These are phyloP conservation scores for Platerodrilus igneus DNA, from an alignment of 2,888 invertebrate genomes.

Conservation along the genomic window DNA sequence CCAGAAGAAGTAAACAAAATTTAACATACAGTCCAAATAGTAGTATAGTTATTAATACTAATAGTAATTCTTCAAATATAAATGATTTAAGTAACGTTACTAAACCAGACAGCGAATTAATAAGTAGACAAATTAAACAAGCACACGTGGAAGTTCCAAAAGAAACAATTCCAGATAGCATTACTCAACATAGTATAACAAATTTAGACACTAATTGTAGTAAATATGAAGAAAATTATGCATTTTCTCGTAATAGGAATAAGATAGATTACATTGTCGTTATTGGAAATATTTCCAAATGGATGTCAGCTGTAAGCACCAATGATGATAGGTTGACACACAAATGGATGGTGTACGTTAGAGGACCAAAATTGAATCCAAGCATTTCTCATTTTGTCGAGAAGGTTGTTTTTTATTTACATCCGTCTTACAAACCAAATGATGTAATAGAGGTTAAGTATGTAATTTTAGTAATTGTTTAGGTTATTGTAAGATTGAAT, in stretches of 20 bases:
- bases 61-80: background rate
- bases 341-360: conserved; percentile 87
- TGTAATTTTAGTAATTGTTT: conserved; percentile 15
- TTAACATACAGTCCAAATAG: background rate
- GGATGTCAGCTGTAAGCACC: conserved; percentile 67
- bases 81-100: too few relatives aligned
- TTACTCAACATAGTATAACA: too few relatives aligned
- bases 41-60: background rate
- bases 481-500: too few relatives aligned
- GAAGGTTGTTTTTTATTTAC: conserved; percentile 74
- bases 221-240: conserved; percentile 18
- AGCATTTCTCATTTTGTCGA: conserved; percentile 61
- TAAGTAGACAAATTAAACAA: too few relatives aligned
- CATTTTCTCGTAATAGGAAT: conserved; percentile 37
- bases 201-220: too few relatives aligned
- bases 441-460: conserved; percentile 75
- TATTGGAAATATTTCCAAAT: conserved; percentile 78
- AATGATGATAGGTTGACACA: conserved; percentile 69
- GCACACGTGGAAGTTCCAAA: too few relatives aligned
- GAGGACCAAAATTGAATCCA: conserved; percentile 60
- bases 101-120: too few relatives aligned
- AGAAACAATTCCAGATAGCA: too few relatives aligned
- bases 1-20: background rate
- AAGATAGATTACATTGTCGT: conserved; percentile 45
- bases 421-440: conserved; percentile 83